These are phyloP conservation scores for Melanostoma mellinum DNA, from an alignment of 2,888 invertebrate genomes.

Conservation along the genomic window DNA sequence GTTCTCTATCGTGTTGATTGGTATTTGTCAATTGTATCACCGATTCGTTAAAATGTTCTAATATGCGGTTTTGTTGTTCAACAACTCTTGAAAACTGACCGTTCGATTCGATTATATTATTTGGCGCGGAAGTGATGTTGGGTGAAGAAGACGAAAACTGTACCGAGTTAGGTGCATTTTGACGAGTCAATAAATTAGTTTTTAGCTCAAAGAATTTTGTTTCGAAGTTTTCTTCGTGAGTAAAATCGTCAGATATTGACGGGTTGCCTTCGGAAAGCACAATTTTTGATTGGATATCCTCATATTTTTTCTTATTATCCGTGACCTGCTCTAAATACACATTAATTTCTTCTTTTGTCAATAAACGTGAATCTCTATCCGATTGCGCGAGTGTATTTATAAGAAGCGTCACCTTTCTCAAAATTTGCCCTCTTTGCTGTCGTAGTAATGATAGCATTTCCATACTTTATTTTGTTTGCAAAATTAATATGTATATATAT, in stretches of 20 bases:
- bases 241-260: neutral
- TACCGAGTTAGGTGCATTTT: neutral
- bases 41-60: too few species aligned
- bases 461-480: too few species aligned
- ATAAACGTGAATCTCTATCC: neutral
- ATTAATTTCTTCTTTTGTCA: neutral
- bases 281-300: conserved; percentile 1
- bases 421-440: too few species aligned
- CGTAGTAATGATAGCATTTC: too few species aligned
- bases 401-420: conserved; percentile 9
- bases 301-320: conserved; percentile 3
- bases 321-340: conserved; percentile 1
- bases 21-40: too few species aligned
- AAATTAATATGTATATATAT: too few species aligned
- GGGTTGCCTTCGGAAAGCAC: neutral
- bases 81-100: too few species aligned
- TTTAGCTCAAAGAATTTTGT: neutral
- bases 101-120: too few species aligned
- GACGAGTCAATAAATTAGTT: conserved; percentile 2
- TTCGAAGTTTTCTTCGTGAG: neutral
- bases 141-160: neutral
- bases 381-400: neutral
- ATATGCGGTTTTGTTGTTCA: too few species aligned
- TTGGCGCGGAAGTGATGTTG: too few species aligned
- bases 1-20: too few species aligned